Evolutionary conservation across 2,797 vertebrate genomes (phyloP).

Genomic region (Discoglossus pictus): DNA sequence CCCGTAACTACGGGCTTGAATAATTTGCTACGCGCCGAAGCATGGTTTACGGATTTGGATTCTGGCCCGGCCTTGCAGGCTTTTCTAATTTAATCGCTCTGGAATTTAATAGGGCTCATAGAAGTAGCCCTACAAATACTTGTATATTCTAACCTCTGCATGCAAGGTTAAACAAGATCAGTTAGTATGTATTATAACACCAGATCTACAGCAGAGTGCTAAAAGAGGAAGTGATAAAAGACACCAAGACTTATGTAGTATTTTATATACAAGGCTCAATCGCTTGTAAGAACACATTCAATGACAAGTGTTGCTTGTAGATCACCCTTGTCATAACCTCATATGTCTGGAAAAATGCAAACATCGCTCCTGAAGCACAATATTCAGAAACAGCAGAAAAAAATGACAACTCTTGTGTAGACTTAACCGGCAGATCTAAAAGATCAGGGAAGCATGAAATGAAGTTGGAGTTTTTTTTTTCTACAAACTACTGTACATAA

Average conservation of each 20-base stretch:
- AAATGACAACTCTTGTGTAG: conserved; percentile 25
- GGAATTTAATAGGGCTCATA: no score
- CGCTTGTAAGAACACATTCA: conserved; percentile 18
- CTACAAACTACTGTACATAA: neutral
- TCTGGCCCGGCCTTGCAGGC: no score
- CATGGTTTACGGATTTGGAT: no score
- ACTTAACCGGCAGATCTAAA: conserved; percentile 36
- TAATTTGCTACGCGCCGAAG: no score
- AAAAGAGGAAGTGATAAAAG: conserved; percentile 25
- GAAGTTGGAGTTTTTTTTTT: conserved; percentile 13
- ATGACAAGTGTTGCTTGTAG: conserved; percentile 42
- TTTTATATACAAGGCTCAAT: conserved; percentile 33
- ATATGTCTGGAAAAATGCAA: conserved; percentile 32
- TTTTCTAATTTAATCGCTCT: no score
- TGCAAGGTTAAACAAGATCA: conserved; percentile 23
- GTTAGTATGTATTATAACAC: conserved; percentile 1
- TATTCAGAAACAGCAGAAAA: conserved; percentile 28
- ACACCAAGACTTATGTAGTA: conserved; percentile 18
- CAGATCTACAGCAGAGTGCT: neutral
- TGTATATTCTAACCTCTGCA: no score
- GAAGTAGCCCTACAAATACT: no score
- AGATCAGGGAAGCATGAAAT: conserved; percentile 44
- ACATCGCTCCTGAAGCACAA: conserved; percentile 29
- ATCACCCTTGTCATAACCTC: conserved; percentile 41
- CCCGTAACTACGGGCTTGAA: no score